These are phyloP conservation scores for Acanthornis magna DNA, from an alignment of 2,797 vertebrate species.

Conservation along the genomic window DNA sequence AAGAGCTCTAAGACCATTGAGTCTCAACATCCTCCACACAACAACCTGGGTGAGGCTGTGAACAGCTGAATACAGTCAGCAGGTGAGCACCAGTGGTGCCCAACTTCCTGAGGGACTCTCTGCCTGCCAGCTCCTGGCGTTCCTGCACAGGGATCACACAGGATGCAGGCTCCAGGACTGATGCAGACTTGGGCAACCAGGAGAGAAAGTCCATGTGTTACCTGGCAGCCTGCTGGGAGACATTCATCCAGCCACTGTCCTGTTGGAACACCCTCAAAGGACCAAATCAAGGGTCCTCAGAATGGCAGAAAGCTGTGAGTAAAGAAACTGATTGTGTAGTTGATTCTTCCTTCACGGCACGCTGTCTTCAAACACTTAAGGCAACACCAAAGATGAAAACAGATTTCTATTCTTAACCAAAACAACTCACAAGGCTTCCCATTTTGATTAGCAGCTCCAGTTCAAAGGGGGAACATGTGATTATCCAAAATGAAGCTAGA, in stretches of 20 bases:
- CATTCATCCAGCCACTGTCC: not conserved
- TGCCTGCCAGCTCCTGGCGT: not conserved
- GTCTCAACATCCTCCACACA: not conserved
- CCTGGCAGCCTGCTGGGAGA: not conserved
- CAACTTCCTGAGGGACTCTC: accelerated
- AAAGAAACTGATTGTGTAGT: not conserved
- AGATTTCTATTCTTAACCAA: not conserved
- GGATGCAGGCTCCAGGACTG: not conserved
- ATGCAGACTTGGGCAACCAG: not conserved
- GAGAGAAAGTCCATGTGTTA: not conserved
- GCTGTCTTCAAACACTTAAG: not conserved
- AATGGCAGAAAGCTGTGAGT: not conserved
- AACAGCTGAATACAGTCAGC: not conserved
- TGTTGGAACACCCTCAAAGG: not conserved
- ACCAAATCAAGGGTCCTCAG: not conserved
- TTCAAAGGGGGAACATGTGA: not conserved
- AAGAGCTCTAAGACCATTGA: not conserved
- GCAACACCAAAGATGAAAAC: not conserved
- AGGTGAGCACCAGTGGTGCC: not conserved
- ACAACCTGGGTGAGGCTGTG: not conserved
- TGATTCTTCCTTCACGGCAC: not conserved
- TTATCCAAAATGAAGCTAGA: not conserved
- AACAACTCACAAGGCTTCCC: not conserved
- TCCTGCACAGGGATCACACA: not conserved
- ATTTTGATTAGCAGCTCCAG: not conserved